phyloP scores from a whole-genome alignment of 2,888 invertebrate genomes.

The Teleiodes luculella region DNA sequence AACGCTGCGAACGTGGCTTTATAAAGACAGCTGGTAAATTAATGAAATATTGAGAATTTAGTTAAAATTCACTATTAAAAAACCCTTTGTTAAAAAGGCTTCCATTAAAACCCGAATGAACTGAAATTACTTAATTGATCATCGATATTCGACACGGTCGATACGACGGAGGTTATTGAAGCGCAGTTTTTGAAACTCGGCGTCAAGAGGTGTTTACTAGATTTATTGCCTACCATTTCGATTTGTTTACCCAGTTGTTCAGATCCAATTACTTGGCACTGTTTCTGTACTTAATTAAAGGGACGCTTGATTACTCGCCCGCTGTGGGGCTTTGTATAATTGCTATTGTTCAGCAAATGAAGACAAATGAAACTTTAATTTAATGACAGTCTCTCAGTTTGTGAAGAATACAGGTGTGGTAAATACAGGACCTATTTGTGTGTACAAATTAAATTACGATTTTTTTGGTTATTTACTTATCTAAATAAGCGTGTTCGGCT shows the following conservation, averaged over 20 bases:
- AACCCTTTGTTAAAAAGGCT: too few relatives aligned
- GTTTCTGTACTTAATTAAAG: slow-evolving; percentile 79
- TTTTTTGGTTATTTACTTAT: too few relatives aligned
- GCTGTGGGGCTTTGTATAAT: slow-evolving; percentile 78
- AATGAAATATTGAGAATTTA: neutral
- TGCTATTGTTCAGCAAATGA: slow-evolving; percentile 79
- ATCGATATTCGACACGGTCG: too few relatives aligned
- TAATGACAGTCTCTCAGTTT: slow-evolving; percentile 75
- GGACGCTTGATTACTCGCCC: slow-evolving; percentile 79
- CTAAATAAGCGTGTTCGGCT: too few relatives aligned
- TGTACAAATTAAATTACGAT: slow-evolving; percentile 61
- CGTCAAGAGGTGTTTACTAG: slow-evolving; percentile 69
- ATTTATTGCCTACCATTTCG: slow-evolving; percentile 77
- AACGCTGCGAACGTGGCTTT: too few relatives aligned
- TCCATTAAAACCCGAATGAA: too few relatives aligned
- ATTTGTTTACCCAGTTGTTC: slow-evolving; percentile 79
- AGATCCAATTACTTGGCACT: slow-evolving; percentile 79
- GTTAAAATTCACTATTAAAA: neutral
- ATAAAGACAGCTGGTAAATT: too few relatives aligned
- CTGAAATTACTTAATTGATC: too few relatives aligned
- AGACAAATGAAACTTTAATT: slow-evolving; percentile 80
- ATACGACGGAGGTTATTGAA: too few relatives aligned
- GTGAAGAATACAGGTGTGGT: slow-evolving; percentile 56
- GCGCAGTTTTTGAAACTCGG: too few relatives aligned
- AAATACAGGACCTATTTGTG: slow-evolving; percentile 44